Evolutionary conservation across 2,888 invertebrate genomes (phyloP).

Genomic region (Drosophila ezoana): DNA sequence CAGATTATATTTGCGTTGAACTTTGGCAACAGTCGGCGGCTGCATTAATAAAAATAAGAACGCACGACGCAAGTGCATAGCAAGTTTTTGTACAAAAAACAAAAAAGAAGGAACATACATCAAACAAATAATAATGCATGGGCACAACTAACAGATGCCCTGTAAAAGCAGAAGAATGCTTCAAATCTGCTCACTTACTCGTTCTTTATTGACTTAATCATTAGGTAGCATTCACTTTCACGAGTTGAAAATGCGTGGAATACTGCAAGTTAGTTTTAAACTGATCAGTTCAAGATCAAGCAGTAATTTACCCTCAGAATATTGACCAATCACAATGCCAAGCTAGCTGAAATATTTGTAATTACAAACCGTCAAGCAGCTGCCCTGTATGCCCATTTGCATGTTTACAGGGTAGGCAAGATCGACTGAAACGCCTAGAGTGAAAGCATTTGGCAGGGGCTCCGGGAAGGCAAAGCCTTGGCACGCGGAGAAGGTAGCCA

Average conservation of each 20-base stretch:
- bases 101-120: not conserved
- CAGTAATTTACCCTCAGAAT: no score
- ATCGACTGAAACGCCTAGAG: constrained; percentile 27
- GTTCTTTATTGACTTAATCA: no score
- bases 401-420: constrained; percentile 30
- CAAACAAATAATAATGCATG: not conserved
- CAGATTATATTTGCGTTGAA: constrained; percentile 80
- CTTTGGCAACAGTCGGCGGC: constrained; percentile 67
- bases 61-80: constrained; percentile 45
- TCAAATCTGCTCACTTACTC: no score
- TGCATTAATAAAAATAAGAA: constrained; percentile 60
- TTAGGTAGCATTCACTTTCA: no score
- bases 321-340: no score
- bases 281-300: no score
- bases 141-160: constrained; percentile 23
- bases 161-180: not conserved
- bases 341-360: no score
- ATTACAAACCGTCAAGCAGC: no score
- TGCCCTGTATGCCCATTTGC: not conserved
- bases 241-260: no score
- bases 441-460: constrained; percentile 33
- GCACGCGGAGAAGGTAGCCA: constrained; percentile 7
- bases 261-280: no score
- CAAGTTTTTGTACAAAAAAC: constrained; percentile 20
- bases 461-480: not conserved